Evolutionary conservation across 2,797 vertebrate species (phyloP).

Genomic region (Coracias cyanogaster): DNA sequence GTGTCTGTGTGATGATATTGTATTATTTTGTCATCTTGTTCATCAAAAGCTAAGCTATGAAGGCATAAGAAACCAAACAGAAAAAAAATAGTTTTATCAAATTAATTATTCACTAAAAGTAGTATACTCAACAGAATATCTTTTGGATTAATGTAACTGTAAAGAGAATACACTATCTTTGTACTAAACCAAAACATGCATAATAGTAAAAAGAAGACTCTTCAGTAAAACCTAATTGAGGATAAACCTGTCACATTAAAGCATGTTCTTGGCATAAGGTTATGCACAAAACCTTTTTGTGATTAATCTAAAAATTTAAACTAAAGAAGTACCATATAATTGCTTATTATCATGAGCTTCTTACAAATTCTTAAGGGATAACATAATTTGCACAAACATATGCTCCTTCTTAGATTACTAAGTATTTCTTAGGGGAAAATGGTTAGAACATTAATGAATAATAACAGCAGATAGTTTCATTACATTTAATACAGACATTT

Average conservation of each 20-base stretch:
- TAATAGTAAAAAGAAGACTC: not conserved
- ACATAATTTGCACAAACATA: conserved; percentile 43
- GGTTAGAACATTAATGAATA: conserved; percentile 26
- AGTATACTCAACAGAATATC: not conserved
- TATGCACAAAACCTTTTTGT: conserved; percentile 3
- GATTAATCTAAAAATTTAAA: conserved; percentile 48
- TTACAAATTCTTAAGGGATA: conserved; percentile 33
- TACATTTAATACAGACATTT: not conserved
- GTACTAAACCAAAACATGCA: conserved; percentile 2
- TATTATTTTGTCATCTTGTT: conserved; percentile 1
- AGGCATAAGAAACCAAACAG: not conserved
- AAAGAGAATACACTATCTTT: not conserved
- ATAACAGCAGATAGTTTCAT: conserved; percentile 36
- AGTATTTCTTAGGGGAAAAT: conserved; percentile 20
- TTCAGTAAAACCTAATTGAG: conserved; percentile 32
- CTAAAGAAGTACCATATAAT: conserved; percentile 11
- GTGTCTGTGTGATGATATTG: not conserved
- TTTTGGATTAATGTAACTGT: not conserved
- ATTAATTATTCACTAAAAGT: conserved; percentile 33
- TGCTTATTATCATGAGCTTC: conserved; percentile 26
- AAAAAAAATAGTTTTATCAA: not conserved
- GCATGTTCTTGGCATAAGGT: not conserved
- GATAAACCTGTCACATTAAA: conserved; percentile 44
- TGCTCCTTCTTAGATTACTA: conserved; percentile 25
- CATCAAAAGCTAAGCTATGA: not conserved